These are phyloP conservation scores for Tragelaphus buxtoni DNA, from an alignment of 2,113 vertebrate species.

Conservation along the genomic window DNA sequence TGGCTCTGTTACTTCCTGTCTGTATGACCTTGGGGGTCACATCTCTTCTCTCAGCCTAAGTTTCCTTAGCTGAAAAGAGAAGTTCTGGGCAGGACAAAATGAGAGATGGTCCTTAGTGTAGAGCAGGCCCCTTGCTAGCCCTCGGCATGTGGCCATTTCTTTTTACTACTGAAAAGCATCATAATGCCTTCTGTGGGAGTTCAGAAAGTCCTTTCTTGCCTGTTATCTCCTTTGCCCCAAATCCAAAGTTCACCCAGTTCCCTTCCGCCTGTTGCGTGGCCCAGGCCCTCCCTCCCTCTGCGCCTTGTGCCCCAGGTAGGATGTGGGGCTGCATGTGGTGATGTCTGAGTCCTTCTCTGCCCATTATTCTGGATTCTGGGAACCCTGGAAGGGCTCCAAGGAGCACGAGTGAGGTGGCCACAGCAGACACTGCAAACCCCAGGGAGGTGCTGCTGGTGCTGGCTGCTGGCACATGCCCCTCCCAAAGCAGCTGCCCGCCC, in stretches of 20 bases:
- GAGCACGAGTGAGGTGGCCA: background rate
- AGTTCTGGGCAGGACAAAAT: background rate
- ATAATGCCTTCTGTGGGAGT: background rate
- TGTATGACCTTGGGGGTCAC: background rate
- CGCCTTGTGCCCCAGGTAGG: background rate
- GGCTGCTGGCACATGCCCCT: background rate
- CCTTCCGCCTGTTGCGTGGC: background rate
- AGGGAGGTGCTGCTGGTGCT: background rate
- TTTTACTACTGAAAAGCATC: background rate
- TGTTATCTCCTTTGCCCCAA: background rate
- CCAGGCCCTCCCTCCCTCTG: background rate
- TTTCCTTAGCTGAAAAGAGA: background rate
- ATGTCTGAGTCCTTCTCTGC: background rate
- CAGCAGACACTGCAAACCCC: background rate
- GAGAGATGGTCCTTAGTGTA: background rate
- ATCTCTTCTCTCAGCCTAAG: background rate
- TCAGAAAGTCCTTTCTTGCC: background rate
- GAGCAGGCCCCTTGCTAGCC: background rate
- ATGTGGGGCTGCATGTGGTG: background rate
- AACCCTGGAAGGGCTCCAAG: background rate
- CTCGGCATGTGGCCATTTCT: background rate
- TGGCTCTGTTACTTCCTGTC: background rate
- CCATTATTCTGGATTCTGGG: background rate
- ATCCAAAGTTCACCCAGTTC: background rate
- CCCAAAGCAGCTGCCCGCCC: background rate